These are phyloP conservation scores for Protodeltote pygarga DNA, from an alignment of 2,888 invertebrate species.

Conservation along the genomic window DNA sequence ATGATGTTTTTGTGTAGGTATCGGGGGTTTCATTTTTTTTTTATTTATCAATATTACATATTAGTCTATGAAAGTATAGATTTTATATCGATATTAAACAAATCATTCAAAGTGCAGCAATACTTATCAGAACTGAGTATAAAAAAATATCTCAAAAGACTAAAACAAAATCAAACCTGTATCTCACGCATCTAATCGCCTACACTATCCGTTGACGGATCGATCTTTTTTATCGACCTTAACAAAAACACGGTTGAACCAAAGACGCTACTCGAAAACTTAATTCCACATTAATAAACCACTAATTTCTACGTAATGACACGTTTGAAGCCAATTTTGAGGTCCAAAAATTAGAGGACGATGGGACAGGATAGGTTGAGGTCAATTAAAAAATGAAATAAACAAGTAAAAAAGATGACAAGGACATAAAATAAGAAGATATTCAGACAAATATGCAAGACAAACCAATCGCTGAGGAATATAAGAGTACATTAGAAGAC, in stretches of 20 bases:
- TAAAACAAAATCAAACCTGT: conserved; percentile 27
- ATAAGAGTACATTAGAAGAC: too few species aligned
- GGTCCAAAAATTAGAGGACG: conserved; percentile 34
- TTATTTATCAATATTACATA: too few species aligned
- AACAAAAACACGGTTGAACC: conserved; percentile 48
- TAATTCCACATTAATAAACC: conserved; percentile 70
- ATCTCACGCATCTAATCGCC: conserved; percentile 55
- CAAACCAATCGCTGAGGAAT: too few species aligned
- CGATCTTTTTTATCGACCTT: conserved; percentile 53
- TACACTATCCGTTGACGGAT: conserved; percentile 58
- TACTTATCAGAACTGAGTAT: background rate
- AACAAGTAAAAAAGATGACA: background rate
- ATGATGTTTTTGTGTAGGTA: too few species aligned
- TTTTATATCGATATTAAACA: too few species aligned
- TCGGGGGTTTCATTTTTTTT: too few species aligned
- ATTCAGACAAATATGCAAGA: too few species aligned
- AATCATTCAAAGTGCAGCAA: background rate
- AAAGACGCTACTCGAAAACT: conserved; percentile 60
- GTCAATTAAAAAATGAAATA: conserved; percentile 18
- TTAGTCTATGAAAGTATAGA: too few species aligned
- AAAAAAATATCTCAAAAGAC: background rate
- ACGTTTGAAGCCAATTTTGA: conserved; percentile 51
- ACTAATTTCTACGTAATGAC: conserved; percentile 74
- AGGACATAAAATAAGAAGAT: too few species aligned
- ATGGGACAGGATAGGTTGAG: conserved; percentile 33